Evolutionary conservation across 2,888 invertebrate genomes (phyloP), one percentile per base, ranked within the genome.

Genomic region (Cenopis cana): DNA sequence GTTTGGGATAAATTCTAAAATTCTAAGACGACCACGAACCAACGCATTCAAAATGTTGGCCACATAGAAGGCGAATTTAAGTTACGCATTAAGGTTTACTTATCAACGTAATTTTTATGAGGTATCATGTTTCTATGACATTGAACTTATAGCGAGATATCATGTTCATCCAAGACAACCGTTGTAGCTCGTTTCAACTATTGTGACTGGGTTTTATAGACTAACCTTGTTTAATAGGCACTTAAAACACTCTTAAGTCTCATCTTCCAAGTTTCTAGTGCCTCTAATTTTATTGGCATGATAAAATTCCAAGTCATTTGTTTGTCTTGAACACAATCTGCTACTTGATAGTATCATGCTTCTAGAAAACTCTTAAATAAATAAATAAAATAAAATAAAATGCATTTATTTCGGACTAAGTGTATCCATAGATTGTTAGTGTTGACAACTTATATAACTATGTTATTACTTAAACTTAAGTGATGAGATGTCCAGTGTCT

Each of bases 1-100:
- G 76, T 68, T 54, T 76, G 79, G 75, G 10, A 20, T 55, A 61
- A 69, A 24, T 56, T 41, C 29, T 1, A 18, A 12, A 33, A 33
- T n/a, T n/a, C n/a, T n/a, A n/a, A n/a, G n/a, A n/a, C n/a, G 24
- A 24, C 24, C 24, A 24, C 24, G 24, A 24, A 24, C 24, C 4
- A 24, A 24, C 4, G 24, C 24, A 24, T 24, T 24, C 24, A 24
- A 24, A 24, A 24, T 24, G 24, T 3, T 24, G 2, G 24, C 24
- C 24, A 24, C 24, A n/a, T n/a, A 24, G 24, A 24, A 24, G 24
- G 24, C 24, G 24, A 24, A 24, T 24, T 24, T 24, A 1, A 24
- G 4, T 46, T n/a, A n/a, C n/a, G 46, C n/a, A 1, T 46, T 46
- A 46, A n/a, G n/a, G n/a, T n/a, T 46, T 46, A 46, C n/a, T 14